Conservation (phyloP, 2,888 invertebrate genomes). For the Apodemia duryi region DNA sequence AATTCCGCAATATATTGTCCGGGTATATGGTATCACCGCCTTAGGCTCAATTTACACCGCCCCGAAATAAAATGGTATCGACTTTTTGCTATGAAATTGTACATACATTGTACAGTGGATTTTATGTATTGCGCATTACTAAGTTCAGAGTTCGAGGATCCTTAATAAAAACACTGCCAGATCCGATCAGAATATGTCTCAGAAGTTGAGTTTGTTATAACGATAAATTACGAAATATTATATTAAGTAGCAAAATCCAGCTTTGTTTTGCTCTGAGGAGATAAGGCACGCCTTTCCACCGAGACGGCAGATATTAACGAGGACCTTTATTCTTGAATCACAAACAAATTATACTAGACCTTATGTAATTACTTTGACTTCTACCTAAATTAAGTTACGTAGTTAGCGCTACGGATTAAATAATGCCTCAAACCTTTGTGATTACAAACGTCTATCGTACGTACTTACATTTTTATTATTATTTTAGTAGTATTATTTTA, state of each 20-base stretch:
- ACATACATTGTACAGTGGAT: too few species aligned
- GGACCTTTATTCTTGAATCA: constrained; percentile 27
- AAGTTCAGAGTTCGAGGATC: background rate
- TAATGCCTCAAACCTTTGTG: background rate
- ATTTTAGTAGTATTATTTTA: too few species aligned
- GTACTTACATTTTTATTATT: too few species aligned
- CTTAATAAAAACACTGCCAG: background rate
- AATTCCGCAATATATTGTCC: too few species aligned
- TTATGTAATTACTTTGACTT: constrained; percentile 12
- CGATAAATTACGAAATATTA: constrained; percentile 17
- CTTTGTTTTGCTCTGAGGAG: constrained; percentile 31
- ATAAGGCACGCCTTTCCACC: constrained; percentile 34
- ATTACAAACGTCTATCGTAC: background rate
- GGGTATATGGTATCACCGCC: too few species aligned
- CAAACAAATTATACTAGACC: constrained; percentile 27
- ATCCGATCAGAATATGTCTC: background rate
- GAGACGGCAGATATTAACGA: constrained; percentile 31
- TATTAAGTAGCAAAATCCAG: constrained; percentile 25
- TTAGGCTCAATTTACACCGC: too few species aligned
- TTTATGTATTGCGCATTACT: too few species aligned
- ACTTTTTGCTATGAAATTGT: too few species aligned
- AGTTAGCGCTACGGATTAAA: background rate
- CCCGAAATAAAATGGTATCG: too few species aligned
- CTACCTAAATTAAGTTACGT: background rate
- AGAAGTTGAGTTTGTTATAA: constrained; percentile 8